Evolutionary conservation across 2,113 vertebrate species (phyloP), one percentile per base, ranked within the genome.

Genomic region (Tautogolabrus adspersus): DNA sequence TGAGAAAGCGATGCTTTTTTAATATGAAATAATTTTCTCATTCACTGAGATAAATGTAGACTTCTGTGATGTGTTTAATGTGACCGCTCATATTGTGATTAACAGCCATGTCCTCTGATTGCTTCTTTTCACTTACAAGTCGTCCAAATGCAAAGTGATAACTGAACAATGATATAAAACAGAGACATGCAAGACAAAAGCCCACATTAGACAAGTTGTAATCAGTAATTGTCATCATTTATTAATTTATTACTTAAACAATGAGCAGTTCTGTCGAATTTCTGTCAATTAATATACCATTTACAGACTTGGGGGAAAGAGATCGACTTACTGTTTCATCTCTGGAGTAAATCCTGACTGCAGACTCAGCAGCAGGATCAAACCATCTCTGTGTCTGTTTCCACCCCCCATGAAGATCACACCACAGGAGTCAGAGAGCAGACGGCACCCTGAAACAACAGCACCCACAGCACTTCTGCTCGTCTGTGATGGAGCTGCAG

Each of bases 401-500:
- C 64, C 40, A 83, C 58, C 87, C 47, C 85, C 68, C 61, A 75
- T 0, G 52, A 34, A 84, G 83, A 65, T 59, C 22, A 71, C 54
- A 64, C 21, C 83, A 87, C 78, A 71, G 87, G 87, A 77, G 84
- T 16, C 66, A 5, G 42, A 54, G 37, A 76, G 65, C 57, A 19
- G 6, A 72, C 56, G 44, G 47, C 49, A 52, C 81, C 82, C 88
- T 86, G 78, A 84, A 87, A 85, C 86, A 91, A 88, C 91, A 65
- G 57, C 63, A 58, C 10, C 34, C 12, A 38, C 58, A 49, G 74
- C 74, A n/a, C 74, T 64, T 72, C 77, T 84, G 73, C 64, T 66
- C 8, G 44, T 76, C 64, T 40, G 84, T 8, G 68, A 73, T 21
- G 13, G 75, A 84, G 61, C 44, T n/a, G 30, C 65, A 75, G 49